These are phyloP conservation scores for Glareola pratincola DNA, from an alignment of 2,113 vertebrate genomes.

Conservation along the genomic window DNA sequence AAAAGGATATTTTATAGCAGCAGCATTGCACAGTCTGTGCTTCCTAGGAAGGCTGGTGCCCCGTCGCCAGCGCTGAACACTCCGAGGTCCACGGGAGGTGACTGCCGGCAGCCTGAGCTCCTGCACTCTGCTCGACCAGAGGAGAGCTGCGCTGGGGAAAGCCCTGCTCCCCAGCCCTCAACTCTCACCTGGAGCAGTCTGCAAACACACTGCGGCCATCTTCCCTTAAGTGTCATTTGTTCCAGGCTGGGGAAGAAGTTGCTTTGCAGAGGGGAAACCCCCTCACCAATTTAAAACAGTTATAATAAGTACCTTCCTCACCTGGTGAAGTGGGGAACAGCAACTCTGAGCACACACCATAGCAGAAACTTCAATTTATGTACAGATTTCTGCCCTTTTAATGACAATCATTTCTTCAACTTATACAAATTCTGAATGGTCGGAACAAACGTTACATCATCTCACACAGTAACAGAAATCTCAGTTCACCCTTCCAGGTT, in stretches of 20 bases:
- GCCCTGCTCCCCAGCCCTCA: no score
- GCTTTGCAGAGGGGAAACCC: neutral
- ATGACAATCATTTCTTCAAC: neutral
- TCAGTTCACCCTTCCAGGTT: neutral
- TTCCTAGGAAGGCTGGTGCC: neutral
- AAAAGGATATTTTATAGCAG: neutral
- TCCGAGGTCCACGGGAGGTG: no score
- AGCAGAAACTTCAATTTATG: neutral
- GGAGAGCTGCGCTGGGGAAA: neutral
- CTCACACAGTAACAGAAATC: neutral
- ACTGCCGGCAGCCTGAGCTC: rapidly evolving
- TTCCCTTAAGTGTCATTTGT: rapidly evolving
- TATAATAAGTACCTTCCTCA: neutral
- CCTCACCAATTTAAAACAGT: neutral
- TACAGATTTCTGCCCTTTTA: neutral
- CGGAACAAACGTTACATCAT: neutral
- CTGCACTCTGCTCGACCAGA: rapidly evolving
- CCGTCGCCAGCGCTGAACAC: neutral
- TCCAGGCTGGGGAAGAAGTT: neutral
- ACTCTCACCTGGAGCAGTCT: rapidly evolving
- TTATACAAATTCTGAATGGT: neutral
- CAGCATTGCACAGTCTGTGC: neutral
- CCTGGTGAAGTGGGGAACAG: neutral
- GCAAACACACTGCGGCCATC: neutral
- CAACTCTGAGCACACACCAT: neutral